Evolutionary conservation across 2,888 invertebrate genomes (phyloP).

Genomic region (Platynereis dumerilii): DNA sequence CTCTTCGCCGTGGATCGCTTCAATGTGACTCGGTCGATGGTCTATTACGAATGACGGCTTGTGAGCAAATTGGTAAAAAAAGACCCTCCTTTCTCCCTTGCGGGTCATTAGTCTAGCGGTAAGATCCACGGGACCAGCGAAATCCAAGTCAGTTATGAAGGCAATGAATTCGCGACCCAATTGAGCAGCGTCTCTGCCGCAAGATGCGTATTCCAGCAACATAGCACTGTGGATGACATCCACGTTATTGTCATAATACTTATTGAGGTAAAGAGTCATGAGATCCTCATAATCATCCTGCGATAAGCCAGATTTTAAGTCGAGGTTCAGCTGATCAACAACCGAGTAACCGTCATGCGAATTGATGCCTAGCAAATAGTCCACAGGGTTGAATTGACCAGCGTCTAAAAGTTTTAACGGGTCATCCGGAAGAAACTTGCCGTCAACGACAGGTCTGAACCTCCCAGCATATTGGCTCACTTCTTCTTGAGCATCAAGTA

Average conservation of each 20-base stretch:
- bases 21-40: background rate
- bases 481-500: constrained; percentile 10
- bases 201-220: constrained; percentile 20
- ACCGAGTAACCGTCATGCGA: constrained; percentile 13
- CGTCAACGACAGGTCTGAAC: constrained; percentile 20
- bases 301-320: constrained; percentile 8
- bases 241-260: constrained; percentile 12
- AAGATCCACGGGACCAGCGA: constrained; percentile 11
- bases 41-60: constrained; percentile 11
- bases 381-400: constrained; percentile 18
- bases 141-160: constrained; percentile 21
- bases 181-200: constrained; percentile 11
- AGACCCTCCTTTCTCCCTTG: constrained; percentile 11
- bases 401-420: constrained; percentile 12
- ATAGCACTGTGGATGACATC: constrained; percentile 13
- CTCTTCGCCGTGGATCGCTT: constrained; percentile 15
- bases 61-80: constrained; percentile 19
- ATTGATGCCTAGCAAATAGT: constrained; percentile 20
- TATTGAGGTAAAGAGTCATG: constrained; percentile 6
- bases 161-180: constrained; percentile 2
- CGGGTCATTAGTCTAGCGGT: constrained; percentile 10
- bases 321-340: constrained; percentile 4
- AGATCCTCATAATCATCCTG: constrained; percentile 17
- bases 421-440: constrained; percentile 20
- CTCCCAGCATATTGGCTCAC: background rate